Conservation (phyloP, 2,113 vertebrate genomes). For the Paraplagusia blochii region DNA sequence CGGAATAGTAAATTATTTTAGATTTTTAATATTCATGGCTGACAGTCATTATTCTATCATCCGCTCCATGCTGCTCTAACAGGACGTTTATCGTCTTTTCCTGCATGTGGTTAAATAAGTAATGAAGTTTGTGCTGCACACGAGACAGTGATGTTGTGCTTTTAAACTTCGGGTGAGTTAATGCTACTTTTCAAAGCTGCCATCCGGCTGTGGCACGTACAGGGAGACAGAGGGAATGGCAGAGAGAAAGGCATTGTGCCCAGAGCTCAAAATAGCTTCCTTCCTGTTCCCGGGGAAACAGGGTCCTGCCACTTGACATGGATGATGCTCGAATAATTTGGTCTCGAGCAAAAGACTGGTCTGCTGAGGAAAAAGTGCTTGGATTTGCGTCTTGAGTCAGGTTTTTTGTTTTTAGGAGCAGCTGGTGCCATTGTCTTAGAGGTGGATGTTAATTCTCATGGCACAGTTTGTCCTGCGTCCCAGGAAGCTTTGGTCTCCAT, state of each 20-base stretch:
- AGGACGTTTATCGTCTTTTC: neutral
- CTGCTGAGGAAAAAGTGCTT: slow-evolving; percentile 41
- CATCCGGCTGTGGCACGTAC: slow-evolving; percentile 31
- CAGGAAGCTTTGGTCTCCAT: too few species aligned
- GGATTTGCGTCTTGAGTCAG: slow-evolving; percentile 44
- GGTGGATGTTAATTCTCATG: neutral
- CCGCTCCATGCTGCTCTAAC: neutral
- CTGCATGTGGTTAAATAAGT: neutral
- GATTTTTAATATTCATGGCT: neutral
- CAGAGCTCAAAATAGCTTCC: slow-evolving; percentile 72
- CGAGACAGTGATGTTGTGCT: slow-evolving; percentile 3
- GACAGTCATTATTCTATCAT: neutral
- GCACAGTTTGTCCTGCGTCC: too few species aligned
- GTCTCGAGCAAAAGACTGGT: slow-evolving; percentile 47
- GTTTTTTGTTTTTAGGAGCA: slow-evolving; percentile 13
- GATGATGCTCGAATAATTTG: slow-evolving; percentile 56
- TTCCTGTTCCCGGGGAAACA: slow-evolving; percentile 72
- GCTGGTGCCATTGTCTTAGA: slow-evolving; percentile 27
- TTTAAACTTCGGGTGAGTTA: slow-evolving; percentile 13
- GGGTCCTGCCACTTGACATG: slow-evolving; percentile 60
- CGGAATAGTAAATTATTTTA: neutral
- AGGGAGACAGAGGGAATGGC: neutral
- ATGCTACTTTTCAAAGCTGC: slow-evolving; percentile 11
- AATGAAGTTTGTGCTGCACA: neutral
- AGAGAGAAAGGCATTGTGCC: slow-evolving; percentile 48